These are phyloP conservation scores for Channallabes apus DNA, from an alignment of 2,797 vertebrate species.

Conservation along the genomic window DNA sequence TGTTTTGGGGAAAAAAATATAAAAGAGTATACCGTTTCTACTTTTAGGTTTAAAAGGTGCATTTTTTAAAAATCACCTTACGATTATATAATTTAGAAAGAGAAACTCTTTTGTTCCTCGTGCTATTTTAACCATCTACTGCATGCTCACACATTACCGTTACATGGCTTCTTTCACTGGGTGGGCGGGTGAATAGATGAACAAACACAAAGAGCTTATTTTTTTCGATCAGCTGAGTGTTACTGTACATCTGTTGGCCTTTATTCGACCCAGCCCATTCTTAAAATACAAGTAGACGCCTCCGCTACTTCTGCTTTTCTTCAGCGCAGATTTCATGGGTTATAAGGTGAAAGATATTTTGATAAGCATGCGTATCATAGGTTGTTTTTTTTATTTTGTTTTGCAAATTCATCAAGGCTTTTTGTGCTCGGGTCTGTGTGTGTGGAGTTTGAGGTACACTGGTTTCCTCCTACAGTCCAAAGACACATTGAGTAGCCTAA, in stretches of 20 bases:
- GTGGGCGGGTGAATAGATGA: slow-evolving; percentile 16
- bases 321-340: neutral
- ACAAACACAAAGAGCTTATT: neutral
- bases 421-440: too few species aligned
- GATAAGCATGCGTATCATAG: neutral
- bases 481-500: too few species aligned
- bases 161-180: slow-evolving; percentile 9
- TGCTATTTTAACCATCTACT: neutral
- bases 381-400: neutral
- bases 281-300: neutral
- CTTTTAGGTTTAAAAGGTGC: neutral
- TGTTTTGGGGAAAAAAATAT: neutral
- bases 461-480: too few species aligned
- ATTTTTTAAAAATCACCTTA: neutral
- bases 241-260: slow-evolving; percentile 31
- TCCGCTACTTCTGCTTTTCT: slow-evolving; percentile 8
- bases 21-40: neutral
- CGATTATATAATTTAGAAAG: neutral
- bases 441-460: too few species aligned
- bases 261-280: neutral
- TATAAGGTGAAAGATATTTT: neutral
- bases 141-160: neutral
- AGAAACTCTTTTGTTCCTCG: neutral
- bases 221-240: slow-evolving; percentile 1
- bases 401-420: neutral